Evolutionary conservation across 2,888 invertebrate species (phyloP).

Genomic region (Nemotelus pantherinus): DNA sequence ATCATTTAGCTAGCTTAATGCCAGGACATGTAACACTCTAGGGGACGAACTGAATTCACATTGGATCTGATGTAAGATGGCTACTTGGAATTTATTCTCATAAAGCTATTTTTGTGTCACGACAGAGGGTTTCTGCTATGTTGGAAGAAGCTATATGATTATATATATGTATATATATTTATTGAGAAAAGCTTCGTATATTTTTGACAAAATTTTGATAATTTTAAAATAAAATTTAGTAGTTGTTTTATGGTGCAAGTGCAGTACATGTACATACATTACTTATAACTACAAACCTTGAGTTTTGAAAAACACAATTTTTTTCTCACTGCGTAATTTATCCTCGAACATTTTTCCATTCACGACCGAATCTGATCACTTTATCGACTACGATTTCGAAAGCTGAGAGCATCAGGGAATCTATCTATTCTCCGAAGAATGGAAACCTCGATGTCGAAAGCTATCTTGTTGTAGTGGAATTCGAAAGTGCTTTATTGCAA

Average conservation of each 20-base stretch:
- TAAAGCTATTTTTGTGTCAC: too few species aligned
- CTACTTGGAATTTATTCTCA: too few species aligned
- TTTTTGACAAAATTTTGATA: too few species aligned
- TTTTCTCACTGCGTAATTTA: background rate
- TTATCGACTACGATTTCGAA: background rate
- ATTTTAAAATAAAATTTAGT: too few species aligned
- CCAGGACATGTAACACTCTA: background rate
- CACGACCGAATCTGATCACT: constrained; percentile 22
- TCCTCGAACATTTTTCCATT: background rate
- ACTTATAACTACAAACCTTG: too few species aligned
- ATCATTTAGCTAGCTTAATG: constrained; percentile 25
- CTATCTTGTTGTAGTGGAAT: background rate
- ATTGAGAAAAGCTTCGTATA: too few species aligned
- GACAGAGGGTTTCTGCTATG: too few species aligned
- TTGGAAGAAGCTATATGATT: too few species aligned
- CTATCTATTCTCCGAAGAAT: background rate
- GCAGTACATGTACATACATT: too few species aligned
- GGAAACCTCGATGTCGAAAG: background rate
- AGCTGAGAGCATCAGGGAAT: background rate
- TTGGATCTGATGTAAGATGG: too few species aligned
- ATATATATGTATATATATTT: too few species aligned
- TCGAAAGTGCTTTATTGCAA: constrained; percentile 42
- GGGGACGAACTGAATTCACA: background rate
- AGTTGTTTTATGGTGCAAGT: too few species aligned
- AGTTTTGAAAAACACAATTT: background rate